phyloP scores from a whole-genome alignment of 2,888 invertebrate species.

The Zootermopsis nevadensis region DNA sequence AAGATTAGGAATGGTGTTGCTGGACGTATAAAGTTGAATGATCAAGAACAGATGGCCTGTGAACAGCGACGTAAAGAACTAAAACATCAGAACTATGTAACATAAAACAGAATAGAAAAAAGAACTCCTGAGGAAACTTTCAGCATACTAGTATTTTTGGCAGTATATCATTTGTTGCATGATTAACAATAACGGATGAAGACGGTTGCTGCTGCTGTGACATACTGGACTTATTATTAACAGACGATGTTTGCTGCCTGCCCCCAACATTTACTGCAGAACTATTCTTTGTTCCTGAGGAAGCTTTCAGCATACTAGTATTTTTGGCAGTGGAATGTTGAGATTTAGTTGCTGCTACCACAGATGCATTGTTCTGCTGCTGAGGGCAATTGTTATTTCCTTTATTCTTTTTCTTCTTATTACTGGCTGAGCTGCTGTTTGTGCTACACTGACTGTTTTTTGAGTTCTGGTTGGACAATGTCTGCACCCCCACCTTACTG shows the following conservation, averaged over 20 bases:
- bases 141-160: too few species aligned
- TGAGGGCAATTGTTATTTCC: conserved; percentile 36
- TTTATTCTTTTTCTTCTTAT: conserved; percentile 54
- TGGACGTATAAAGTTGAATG: too few species aligned
- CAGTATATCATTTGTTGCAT: conserved; percentile 11
- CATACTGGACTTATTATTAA: conserved; percentile 5
- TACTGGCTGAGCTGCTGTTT: conserved; percentile 43
- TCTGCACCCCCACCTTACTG: conserved; percentile 56
- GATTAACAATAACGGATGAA: conserved; percentile 11
- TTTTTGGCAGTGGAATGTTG: conserved; percentile 50
- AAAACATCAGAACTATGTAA: too few species aligned
- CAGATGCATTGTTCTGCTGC: conserved; percentile 21
- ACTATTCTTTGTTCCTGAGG: neutral
- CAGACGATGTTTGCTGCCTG: neutral
- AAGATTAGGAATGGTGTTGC: too few species aligned
- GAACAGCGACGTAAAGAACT: too few species aligned
- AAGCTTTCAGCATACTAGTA: conserved; percentile 8
- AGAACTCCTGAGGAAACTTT: too few species aligned
- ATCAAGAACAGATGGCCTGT: too few species aligned
- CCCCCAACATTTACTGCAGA: conserved; percentile 7
- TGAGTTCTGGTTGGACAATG: conserved; percentile 55
- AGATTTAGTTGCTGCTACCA: conserved; percentile 33
- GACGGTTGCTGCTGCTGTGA: conserved; percentile 21
- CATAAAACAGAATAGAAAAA: too few species aligned
- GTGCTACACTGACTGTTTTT: conserved; percentile 48